A percentile compares a stretch with the other conserved stretches of the same genome.
Evolutionary conservation across 2,797 vertebrate species (phyloP).

Genomic region (Chloroceryle inda): DNA sequence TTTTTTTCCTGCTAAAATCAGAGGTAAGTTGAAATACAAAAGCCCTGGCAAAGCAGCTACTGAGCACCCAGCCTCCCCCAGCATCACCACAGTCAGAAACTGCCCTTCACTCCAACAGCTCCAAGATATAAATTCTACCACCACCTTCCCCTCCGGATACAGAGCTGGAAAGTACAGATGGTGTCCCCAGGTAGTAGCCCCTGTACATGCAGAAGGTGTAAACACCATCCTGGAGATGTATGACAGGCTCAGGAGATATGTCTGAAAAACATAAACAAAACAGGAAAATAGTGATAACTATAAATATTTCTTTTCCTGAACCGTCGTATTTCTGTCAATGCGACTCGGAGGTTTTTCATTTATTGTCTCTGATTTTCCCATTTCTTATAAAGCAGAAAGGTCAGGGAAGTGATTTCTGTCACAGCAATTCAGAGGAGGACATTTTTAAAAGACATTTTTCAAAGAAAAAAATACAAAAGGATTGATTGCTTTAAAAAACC

Average conservation of each 20-base stretch:
- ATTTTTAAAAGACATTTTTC: background rate
- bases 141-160: rapidly evolving
- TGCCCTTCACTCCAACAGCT: background rate
- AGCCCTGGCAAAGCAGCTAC: background rate
- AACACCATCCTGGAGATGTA: background rate
- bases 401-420: background rate
- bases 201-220: background rate
- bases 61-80: background rate
- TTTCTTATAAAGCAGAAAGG: conserved; percentile 1
- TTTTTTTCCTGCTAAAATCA: background rate
- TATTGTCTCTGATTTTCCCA: background rate
- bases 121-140: background rate
- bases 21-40: background rate
- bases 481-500: background rate
- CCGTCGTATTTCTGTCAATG: background rate
- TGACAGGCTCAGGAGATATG: background rate
- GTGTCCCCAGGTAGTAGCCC: background rate
- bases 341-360: background rate
- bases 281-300: background rate
- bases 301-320: background rate
- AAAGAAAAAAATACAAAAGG: background rate
- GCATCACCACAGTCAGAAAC: background rate
- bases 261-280: background rate
- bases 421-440: background rate
- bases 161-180: background rate